Percentiles rank a stretch among this genome's conserved stretches.
Conservation (phyloP, 2,797 vertebrate species). For the Bovichtus diacanthus region DNA sequence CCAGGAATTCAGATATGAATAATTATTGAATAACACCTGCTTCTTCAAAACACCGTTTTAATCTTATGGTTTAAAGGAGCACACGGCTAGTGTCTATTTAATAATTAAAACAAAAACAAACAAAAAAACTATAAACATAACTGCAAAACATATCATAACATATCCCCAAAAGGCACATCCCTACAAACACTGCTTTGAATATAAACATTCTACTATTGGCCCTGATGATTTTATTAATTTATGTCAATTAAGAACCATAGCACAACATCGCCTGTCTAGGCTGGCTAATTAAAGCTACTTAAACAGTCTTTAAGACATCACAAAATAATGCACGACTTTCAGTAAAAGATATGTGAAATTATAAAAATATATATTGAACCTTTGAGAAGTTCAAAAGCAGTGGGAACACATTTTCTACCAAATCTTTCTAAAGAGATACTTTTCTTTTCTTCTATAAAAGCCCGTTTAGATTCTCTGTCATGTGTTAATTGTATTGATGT, state of each 20-base stretch:
- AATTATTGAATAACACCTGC: not conserved
- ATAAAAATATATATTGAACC: not conserved
- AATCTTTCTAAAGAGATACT: not conserved
- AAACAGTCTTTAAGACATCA: not conserved
- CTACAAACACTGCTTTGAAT: not conserved
- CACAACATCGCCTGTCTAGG: not conserved
- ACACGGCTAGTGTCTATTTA: not conserved
- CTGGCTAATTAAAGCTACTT: constrained; percentile 3
- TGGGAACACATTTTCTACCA: not conserved
- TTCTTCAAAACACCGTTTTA: not conserved
- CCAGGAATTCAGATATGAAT: not conserved
- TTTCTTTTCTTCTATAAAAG: not conserved
- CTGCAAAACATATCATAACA: no score
- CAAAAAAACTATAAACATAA: not conserved
- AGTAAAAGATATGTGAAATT: not conserved
- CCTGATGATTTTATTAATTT: not conserved
- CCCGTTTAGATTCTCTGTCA: not conserved
- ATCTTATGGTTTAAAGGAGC: not conserved
- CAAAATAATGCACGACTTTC: not conserved
- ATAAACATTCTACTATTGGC: not conserved
- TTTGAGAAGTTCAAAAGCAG: not conserved
- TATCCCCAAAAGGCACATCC: not conserved
- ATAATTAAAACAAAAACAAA: not conserved
- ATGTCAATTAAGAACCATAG: not conserved
- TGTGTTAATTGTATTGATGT: not conserved